Percentiles rank a stretch among this genome's conserved stretches.
phyloP scores from a whole-genome alignment of 2,113 vertebrate species.

The Dunckerocampus dactyliophorus region DNA sequence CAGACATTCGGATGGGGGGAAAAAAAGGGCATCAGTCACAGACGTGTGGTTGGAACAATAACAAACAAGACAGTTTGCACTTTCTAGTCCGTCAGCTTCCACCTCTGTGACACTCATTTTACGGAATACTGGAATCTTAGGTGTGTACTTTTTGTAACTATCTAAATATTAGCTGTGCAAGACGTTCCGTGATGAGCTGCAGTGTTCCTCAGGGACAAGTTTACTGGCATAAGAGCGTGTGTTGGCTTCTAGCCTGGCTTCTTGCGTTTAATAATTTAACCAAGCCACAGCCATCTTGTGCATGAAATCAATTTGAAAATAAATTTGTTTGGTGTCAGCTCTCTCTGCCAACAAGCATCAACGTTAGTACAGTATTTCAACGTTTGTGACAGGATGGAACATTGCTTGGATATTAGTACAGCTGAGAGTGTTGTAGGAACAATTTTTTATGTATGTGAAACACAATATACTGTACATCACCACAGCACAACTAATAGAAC shows the following conservation, averaged over 20 bases:
- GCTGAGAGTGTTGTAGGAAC: slow-evolving; percentile 7
- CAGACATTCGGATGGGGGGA: slow-evolving; percentile 41
- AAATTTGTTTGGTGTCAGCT: slow-evolving; percentile 14
- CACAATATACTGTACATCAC: slow-evolving; percentile 1
- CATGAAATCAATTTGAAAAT: slow-evolving; percentile 19
- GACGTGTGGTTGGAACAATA: slow-evolving; percentile 46
- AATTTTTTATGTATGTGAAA: slow-evolving; percentile 5
- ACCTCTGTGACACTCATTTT: slow-evolving; percentile 21
- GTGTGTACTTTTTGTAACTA: not conserved
- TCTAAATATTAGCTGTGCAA: not conserved
- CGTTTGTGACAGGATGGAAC: slow-evolving; percentile 22
- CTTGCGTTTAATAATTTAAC: slow-evolving; percentile 1
- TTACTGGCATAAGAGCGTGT: slow-evolving; percentile 1
- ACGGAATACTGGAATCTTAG: slow-evolving; percentile 4
- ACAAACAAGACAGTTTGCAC: slow-evolving; percentile 30
- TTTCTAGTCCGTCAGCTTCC: slow-evolving; percentile 14
- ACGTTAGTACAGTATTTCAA: slow-evolving; percentile 23
- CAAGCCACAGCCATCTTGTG: slow-evolving; percentile 12
- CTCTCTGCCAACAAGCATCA: slow-evolving; percentile 10
- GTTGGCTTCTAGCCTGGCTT: slow-evolving; percentile 19
- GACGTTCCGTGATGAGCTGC: not conserved
- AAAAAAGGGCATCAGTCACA: slow-evolving; percentile 42
- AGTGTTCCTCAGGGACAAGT: not conserved
- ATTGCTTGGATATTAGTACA: slow-evolving; percentile 15
- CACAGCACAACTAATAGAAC: slow-evolving; percentile 9